Percentiles rank a stretch among this genome's conserved stretches.
Conservation (phyloP, 2,888 invertebrate genomes). For the Melipona beecheii region DNA sequence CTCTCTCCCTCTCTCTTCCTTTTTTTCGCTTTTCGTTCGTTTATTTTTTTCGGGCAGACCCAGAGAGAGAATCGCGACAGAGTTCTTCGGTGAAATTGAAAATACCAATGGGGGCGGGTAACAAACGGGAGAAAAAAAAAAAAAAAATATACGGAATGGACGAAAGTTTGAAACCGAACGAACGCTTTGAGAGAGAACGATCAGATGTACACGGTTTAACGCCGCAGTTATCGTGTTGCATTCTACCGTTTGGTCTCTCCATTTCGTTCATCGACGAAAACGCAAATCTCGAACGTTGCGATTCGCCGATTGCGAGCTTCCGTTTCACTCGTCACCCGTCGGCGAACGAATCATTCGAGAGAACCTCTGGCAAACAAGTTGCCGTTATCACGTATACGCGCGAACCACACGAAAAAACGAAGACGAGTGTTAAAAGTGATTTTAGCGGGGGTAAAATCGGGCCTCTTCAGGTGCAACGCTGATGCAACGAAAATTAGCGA, state of each 20-base stretch:
- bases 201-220: constrained; percentile 1
- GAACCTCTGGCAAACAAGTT: not conserved
- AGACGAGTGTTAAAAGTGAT: not conserved
- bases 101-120: not conserved
- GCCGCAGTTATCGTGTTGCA: constrained; percentile 22
- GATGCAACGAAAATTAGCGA: too few species aligned
- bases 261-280: constrained; percentile 11
- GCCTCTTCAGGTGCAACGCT: too few species aligned
- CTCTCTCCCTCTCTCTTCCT: not conserved
- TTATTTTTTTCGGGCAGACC: not conserved
- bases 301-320: not conserved
- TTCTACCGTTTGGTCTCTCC: constrained; percentile 5
- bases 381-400: not conserved
- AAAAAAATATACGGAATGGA: not conserved
- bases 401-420: not conserved
- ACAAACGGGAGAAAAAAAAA: not conserved
- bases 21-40: not conserved
- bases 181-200: not conserved
- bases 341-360: too few species aligned
- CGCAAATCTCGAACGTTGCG: not conserved
- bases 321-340: not conserved
- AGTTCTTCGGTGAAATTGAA: not conserved
- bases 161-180: not conserved
- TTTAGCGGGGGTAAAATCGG: too few species aligned
- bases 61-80: not conserved